These are phyloP conservation scores for Drosophila quadrilineata DNA, from an alignment of 1,140 invertebrate genomes.

Conservation along the genomic window DNA sequence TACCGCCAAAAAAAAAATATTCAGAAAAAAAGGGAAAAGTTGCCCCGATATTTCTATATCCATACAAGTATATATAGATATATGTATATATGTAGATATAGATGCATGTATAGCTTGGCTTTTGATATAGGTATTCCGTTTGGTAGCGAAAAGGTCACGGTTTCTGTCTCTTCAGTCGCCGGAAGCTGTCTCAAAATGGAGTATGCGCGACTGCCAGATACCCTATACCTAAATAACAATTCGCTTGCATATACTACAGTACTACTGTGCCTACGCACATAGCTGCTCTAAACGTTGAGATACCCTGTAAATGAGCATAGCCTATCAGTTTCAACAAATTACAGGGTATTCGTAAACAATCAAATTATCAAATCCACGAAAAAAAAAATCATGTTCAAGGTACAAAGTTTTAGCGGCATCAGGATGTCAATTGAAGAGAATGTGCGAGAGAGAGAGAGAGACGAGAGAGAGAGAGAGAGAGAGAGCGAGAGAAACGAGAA, in stretches of 20 bases:
- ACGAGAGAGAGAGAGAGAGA: constrained; percentile 7
- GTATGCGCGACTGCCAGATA: background rate
- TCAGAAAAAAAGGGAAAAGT: no score
- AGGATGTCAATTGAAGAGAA: no score
- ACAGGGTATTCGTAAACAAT: background rate
- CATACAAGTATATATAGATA: background rate
- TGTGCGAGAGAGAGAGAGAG: no score
- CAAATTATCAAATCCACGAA: constrained; percentile 2
- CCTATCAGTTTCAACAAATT: background rate
- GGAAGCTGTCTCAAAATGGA: no score
- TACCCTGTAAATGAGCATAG: background rate
- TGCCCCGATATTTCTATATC: background rate
- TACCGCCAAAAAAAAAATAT: constrained; percentile 23
- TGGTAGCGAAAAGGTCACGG: constrained; percentile 29
- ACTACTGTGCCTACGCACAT: background rate
- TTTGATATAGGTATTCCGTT: no score
- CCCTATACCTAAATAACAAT: background rate
- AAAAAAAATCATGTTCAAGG: constrained; percentile 2
- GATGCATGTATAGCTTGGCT: background rate
- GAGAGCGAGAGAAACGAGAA: background rate
- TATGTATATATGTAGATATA: background rate
- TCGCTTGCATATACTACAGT: background rate
- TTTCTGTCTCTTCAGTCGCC: background rate
- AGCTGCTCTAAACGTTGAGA: background rate
- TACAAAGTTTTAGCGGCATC: no score